A percentile compares a stretch with the other conserved stretches of the same genome.
Conservation (phyloP, 2,888 invertebrate species). For the Melipona bicolor region DNA sequence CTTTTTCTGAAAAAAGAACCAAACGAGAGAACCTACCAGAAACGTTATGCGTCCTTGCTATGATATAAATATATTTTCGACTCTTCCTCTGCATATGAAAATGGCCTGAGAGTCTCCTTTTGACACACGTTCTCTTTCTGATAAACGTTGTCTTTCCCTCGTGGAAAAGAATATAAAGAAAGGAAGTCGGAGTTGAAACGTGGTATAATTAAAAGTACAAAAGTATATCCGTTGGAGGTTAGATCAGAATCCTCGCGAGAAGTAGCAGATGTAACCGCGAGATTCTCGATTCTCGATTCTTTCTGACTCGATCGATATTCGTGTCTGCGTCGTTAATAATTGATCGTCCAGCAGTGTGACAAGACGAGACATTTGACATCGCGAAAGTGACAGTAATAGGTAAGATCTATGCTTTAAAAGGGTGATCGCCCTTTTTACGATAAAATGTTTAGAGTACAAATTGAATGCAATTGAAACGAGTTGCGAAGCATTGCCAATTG, state of each 20-base stretch:
- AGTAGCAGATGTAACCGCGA: background rate
- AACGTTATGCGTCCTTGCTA: background rate
- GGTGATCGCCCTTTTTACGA: constrained; percentile 18
- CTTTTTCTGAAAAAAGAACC: constrained; percentile 1
- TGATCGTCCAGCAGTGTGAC: constrained; percentile 20
- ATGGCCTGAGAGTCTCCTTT: background rate
- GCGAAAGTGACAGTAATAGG: constrained; percentile 15
- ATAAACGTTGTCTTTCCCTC: background rate
- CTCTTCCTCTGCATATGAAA: background rate
- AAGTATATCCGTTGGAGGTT: background rate
- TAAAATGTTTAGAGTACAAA: constrained; percentile 26
- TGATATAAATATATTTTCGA: background rate
- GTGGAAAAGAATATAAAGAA: background rate
- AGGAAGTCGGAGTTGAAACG: background rate
- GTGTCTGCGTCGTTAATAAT: constrained; percentile 16
- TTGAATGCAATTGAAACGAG: constrained; percentile 39
- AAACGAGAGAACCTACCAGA: too few species aligned
- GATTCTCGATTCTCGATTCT: constrained; percentile 16
- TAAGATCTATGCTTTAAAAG: background rate
- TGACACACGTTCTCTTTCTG: background rate
- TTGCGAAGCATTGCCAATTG: constrained; percentile 20
- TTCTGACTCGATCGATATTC: constrained; percentile 38
- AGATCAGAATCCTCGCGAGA: background rate
- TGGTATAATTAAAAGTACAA: background rate
- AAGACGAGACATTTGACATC: constrained; percentile 11